Base-by-base conservation (phyloP, 2,888 invertebrate genomes). In the Timema cristinae region DNA sequence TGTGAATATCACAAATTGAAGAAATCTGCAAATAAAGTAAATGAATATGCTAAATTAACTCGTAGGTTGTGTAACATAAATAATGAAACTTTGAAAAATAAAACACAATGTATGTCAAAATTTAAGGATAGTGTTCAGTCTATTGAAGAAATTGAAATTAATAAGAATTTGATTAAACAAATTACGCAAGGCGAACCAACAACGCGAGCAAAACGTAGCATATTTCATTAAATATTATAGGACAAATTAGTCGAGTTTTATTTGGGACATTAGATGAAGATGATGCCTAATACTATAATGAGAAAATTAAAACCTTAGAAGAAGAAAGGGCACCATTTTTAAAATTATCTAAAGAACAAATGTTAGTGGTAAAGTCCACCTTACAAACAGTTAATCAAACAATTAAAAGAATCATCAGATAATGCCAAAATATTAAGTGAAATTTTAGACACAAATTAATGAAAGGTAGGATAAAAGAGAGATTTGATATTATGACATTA, bases 211-310 rank as follows among this genome's bases (percentile, higher is more conserved):
- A 63, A 63, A 63, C 32, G 63, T 10, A 63, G 63, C 13, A 63
- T 63, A 63, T 15, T 63, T 13, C 63, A 16, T 63, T 63, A 47
- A 63, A 63, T 32, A 15, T 63, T 7, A 63, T 63, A 7, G 63
- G 63, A 10, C 63, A 63, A 13, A 10, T 63, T 47, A 63, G 63
- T 16, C 0, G 32, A 6, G 63, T 63, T 11, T 7, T 63, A 0
- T 63, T 63, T 63, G 63, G 63, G 2, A 63, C 2, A 15, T 16
- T 63, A 63, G 63, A 63, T 63, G 63, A 63, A 16, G 16, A 63
- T 6, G 7, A 63, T 16, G 63, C 63, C 5, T 11, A 0, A 0
- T 63, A 47, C 16, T 63, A 63, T 63, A 63, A 13, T 13, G 8
- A 15, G 16, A 63, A 63, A 32, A 63, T 63, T 15, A 11, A 32